Evolutionary conservation across 2,113 vertebrate genomes (phyloP), one percentile per base, ranked within the genome.

Genomic region (Hippocampus zosterae): DNA sequence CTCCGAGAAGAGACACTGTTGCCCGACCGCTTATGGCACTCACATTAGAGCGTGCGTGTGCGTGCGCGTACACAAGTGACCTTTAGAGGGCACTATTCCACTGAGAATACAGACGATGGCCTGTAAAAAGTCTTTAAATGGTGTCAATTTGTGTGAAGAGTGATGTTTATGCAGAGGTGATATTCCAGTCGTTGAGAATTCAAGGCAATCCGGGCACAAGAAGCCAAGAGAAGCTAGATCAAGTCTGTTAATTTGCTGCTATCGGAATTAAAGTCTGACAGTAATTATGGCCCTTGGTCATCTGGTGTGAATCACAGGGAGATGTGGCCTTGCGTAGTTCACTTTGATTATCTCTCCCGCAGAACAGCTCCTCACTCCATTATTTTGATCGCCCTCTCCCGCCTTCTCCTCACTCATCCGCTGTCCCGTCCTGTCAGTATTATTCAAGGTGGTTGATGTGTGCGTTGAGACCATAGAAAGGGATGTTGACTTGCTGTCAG

Each of bases 271-370:
- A 84, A 85, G 83, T 87, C 81, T 87, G 75, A 63, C 74, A 84
- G 75, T 88, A 88, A 89, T 88, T 89, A 90, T 85, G 80, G 83
- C 88, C 88, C 72, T 81, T 82, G 89, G 89, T 89, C 85, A 87
- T 86, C 78, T 79, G 77, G 83, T 85, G 80, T 79, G 81, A 70
- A 88, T 88, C 82, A 85, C 78, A 87, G 78, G 40, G 77, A 88
- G 85, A 84, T 83, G 84, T 85, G 85, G 83, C 83, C 85, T 79
- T 82, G 85, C 80, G 73, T 79, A 75, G 84, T 83, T 75, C 77
- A 71, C 88, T 89, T 90, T 89, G 88, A 89, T 89, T 89, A 87
- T 76, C 81, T 80, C 75, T 75, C 83, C 84, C 72, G 76, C 81
- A 76, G 76, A 77, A 79, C 71, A 79, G 85, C 76, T 75, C 73